These are phyloP conservation scores for Puma concolor DNA, from an alignment of 2,113 vertebrate genomes.

Conservation along the genomic window DNA sequence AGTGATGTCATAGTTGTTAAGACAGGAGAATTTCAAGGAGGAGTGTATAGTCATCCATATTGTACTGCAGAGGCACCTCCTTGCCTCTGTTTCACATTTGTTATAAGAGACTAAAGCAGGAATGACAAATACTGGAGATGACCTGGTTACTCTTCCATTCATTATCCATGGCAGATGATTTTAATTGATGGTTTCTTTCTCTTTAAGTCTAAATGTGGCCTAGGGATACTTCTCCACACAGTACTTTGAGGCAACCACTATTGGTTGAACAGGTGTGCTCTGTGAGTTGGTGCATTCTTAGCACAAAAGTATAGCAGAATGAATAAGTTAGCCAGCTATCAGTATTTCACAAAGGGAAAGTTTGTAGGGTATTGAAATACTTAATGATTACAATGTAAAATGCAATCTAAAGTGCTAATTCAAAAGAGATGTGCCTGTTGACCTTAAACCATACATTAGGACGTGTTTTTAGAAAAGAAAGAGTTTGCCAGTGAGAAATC, in stretches of 20 bases:
- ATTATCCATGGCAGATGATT: neutral
- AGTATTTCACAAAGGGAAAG: neutral
- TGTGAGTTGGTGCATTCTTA: neutral
- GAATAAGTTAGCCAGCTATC: neutral
- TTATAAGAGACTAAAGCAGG: neutral
- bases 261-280: neutral
- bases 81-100: neutral
- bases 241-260: neutral
- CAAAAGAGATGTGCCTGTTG: neutral
- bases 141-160: neutral
- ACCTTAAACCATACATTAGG: neutral
- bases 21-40: neutral
- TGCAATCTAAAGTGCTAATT: neutral
- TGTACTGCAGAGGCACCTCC: neutral
- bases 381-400: slow-evolving; percentile 35
- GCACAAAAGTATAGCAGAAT: neutral
- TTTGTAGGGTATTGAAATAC: slow-evolving; percentile 20
- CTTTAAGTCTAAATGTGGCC: neutral
- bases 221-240: neutral
- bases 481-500: neutral
- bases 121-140: neutral
- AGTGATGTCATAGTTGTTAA: neutral
- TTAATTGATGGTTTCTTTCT: slow-evolving; percentile 18
- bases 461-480: neutral
- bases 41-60: neutral